Conservation (phyloP, 2,113 vertebrate genomes). For the Baryphthengus martii region DNA sequence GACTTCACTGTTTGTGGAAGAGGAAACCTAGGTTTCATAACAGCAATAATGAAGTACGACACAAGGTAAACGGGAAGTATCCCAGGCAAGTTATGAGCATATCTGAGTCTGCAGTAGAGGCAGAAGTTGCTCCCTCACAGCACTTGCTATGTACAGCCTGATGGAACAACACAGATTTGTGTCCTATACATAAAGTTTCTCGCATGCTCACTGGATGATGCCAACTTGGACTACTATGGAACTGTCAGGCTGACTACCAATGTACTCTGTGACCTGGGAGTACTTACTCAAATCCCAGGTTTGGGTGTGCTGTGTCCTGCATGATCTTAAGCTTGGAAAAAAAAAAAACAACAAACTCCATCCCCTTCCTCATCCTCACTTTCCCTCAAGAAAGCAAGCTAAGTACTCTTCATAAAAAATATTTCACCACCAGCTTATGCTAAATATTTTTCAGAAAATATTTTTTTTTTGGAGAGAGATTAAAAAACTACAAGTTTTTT, state of each 20-base stretch:
- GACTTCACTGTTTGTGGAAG: background rate
- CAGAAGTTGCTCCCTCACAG: background rate
- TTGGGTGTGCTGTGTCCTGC: background rate
- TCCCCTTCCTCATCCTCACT: background rate
- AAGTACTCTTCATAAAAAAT: background rate
- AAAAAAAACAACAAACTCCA: background rate
- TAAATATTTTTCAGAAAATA: background rate
- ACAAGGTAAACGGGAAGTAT: background rate
- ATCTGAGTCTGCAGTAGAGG: background rate
- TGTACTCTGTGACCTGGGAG: fast-evolving
- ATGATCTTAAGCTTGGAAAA: background rate
- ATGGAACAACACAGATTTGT: background rate
- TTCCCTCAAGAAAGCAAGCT: background rate
- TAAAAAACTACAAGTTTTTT: background rate
- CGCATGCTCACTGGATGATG: background rate
- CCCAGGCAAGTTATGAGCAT: background rate
- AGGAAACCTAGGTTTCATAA: background rate
- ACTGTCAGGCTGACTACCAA: background rate
- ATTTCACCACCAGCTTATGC: background rate
- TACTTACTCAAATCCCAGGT: background rate
- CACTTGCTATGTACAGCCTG: background rate
- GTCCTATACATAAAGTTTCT: background rate
- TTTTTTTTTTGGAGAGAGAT: background rate
- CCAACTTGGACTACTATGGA: background rate
- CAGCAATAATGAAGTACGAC: background rate